Conservation (phyloP, 1,140 invertebrate genomes). For the Reticulitermes speratus region DNA sequence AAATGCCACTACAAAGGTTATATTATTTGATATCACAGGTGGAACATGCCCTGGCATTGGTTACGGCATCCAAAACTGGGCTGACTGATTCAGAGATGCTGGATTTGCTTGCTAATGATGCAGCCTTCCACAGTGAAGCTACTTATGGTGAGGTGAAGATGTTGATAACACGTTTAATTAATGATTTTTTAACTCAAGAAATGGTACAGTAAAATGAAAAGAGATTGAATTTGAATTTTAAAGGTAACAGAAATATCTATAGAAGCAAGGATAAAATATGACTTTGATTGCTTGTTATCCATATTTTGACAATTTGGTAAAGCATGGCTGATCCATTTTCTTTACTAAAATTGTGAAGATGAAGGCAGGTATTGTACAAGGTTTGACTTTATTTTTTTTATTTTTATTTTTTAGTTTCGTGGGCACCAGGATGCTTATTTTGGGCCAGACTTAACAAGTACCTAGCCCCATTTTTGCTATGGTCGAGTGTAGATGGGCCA, state of each 20-base stretch:
- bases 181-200: too few species aligned
- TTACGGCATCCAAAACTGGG: slow-evolving; percentile 67
- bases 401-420: slow-evolving; percentile 53
- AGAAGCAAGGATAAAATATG: too few species aligned
- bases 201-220: too few species aligned
- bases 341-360: too few species aligned
- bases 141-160: slow-evolving; percentile 57
- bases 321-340: too few species aligned
- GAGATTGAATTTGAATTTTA: too few species aligned
- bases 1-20: background rate
- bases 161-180: background rate
- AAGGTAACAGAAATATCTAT: too few species aligned
- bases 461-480: slow-evolving; percentile 64
- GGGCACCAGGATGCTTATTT: slow-evolving; percentile 65
- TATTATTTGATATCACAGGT: slow-evolving; percentile 42
- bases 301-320: too few species aligned
- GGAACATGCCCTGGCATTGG: slow-evolving; percentile 60
- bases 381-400: too few species aligned
- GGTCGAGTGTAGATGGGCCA: slow-evolving; percentile 59
- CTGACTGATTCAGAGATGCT: slow-evolving; percentile 73
- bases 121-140: slow-evolving; percentile 63
- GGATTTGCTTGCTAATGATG: slow-evolving; percentile 69
- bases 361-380: too few species aligned
- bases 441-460: slow-evolving; percentile 66
- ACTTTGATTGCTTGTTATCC: too few species aligned